These are phyloP conservation scores for Zaprionus tsacasi DNA, from an alignment of 1,140 invertebrate genomes.

Conservation along the genomic window DNA sequence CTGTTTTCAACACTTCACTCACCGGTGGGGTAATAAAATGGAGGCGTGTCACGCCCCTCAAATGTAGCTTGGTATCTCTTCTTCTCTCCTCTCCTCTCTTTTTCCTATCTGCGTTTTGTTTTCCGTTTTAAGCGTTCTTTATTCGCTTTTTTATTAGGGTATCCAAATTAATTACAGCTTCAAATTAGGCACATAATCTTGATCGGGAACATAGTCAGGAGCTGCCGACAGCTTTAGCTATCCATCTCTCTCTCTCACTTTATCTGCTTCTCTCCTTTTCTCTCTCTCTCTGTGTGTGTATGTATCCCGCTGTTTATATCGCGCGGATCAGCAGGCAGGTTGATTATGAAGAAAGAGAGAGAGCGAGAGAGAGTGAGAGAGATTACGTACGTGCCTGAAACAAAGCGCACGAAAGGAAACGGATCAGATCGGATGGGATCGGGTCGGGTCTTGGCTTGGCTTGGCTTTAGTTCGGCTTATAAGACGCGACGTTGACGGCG, in stretches of 20 bases:
- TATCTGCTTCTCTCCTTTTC: slow-evolving; percentile 7
- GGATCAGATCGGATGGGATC: slow-evolving; percentile 34
- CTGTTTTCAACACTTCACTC: slow-evolving; percentile 80
- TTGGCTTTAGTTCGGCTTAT: slow-evolving; percentile 71
- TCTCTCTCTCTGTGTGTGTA: slow-evolving; percentile 15
- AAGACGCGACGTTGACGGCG: slow-evolving; percentile 51
- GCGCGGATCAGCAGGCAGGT: slow-evolving; percentile 70
- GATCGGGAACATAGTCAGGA: slow-evolving; percentile 58
- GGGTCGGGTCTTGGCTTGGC: slow-evolving; percentile 15
- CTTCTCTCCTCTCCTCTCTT: slow-evolving; percentile 8
- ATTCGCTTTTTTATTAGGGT: slow-evolving; percentile 74
- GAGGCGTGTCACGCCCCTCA: slow-evolving; percentile 65
- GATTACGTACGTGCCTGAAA: slow-evolving; percentile 79
- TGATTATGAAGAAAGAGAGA: slow-evolving; percentile 60
- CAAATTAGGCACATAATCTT: slow-evolving; percentile 79
- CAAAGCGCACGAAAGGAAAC: slow-evolving; percentile 71
- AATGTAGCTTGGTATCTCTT: slow-evolving; percentile 25
- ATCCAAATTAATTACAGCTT: slow-evolving; percentile 82
- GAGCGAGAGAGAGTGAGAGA: slow-evolving; percentile 35
- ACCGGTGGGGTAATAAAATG: slow-evolving; percentile 78
- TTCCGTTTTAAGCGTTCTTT: slow-evolving; percentile 32
- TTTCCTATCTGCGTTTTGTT: slow-evolving; percentile 22
- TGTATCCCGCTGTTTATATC: slow-evolving; percentile 52
- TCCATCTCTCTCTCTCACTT: slow-evolving; percentile 29
- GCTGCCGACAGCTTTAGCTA: slow-evolving; percentile 34